phyloP scores from a whole-genome alignment of 2,113 vertebrate species.

The Regulus satrapa region DNA sequence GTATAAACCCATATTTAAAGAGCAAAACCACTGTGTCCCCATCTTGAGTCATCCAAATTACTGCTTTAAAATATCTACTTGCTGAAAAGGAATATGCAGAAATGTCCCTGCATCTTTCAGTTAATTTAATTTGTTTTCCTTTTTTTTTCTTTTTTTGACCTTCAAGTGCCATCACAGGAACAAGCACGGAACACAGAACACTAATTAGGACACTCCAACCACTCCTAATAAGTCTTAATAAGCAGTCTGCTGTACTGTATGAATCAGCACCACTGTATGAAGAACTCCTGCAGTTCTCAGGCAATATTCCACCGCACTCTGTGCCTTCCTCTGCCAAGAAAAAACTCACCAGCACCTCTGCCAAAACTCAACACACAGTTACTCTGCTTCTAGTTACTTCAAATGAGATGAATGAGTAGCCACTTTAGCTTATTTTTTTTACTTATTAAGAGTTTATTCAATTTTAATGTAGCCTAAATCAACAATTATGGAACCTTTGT shows the following conservation, averaged over 20 bases:
- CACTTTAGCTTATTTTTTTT: conserved; percentile 29
- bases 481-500: not conserved
- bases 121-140: not conserved
- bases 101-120: not conserved
- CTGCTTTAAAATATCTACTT: not conserved
- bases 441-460: conserved; percentile 30
- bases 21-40: not conserved
- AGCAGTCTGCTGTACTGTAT: not conserved
- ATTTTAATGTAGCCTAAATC: conserved; percentile 1
- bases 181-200: not conserved
- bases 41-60: not conserved
- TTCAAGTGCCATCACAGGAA: not conserved
- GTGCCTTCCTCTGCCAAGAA: not conserved
- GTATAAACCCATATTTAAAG: not conserved
- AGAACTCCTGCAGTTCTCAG: not conserved
- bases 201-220: not conserved
- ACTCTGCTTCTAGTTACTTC: not conserved
- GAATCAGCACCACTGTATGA: not conserved
- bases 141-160: not conserved
- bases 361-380: not conserved
- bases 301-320: not conserved
- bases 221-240: not conserved
- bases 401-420: conserved; percentile 19
- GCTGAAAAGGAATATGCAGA: not conserved
- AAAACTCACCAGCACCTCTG: not conserved